Percentiles rank a stretch among this genome's conserved stretches.
These are phyloP conservation scores for Leptoteleia sp. DNA, from an alignment of 1,140 invertebrate species.

Conservation along the genomic window DNA sequence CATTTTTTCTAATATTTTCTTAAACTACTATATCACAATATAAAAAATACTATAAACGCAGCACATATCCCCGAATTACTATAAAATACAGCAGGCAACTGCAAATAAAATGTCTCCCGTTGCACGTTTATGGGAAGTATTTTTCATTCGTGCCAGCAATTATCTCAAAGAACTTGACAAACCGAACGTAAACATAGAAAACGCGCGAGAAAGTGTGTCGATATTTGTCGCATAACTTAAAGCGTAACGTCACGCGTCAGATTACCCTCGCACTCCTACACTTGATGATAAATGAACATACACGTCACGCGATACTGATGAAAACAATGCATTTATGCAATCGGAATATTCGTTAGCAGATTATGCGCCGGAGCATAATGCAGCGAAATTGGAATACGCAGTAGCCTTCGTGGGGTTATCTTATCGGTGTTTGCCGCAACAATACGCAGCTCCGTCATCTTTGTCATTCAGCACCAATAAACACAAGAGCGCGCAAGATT, in stretches of 20 bases:
- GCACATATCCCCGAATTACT: too few relatives aligned
- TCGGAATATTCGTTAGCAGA: constrained; percentile 47
- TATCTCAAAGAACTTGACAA: too few relatives aligned
- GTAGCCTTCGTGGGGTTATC: constrained; percentile 49
- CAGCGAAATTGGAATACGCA: constrained; percentile 45
- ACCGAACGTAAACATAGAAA: background rate
- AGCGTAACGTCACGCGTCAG: constrained; percentile 1
- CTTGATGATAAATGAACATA: constrained; percentile 21
- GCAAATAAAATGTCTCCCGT: too few relatives aligned
- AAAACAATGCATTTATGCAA: constrained; percentile 50
- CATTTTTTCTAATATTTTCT: too few relatives aligned
- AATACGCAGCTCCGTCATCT: constrained; percentile 23
- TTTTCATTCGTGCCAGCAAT: too few relatives aligned
- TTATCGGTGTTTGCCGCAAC: constrained; percentile 38
- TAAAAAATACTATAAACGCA: too few relatives aligned
- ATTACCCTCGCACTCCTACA: constrained; percentile 7
- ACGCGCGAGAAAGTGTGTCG: background rate
- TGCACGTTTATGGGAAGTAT: too few relatives aligned
- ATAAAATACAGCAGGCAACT: too few relatives aligned
- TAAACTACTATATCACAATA: too few relatives aligned
- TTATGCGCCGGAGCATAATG: constrained; percentile 27
- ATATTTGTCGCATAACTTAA: background rate
- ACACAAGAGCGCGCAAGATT: too few relatives aligned
- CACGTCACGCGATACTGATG: constrained; percentile 25
- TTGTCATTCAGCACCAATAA: constrained; percentile 25